Base-by-base conservation (phyloP, 2,888 invertebrate species). In the Clistopyga incitator region DNA sequence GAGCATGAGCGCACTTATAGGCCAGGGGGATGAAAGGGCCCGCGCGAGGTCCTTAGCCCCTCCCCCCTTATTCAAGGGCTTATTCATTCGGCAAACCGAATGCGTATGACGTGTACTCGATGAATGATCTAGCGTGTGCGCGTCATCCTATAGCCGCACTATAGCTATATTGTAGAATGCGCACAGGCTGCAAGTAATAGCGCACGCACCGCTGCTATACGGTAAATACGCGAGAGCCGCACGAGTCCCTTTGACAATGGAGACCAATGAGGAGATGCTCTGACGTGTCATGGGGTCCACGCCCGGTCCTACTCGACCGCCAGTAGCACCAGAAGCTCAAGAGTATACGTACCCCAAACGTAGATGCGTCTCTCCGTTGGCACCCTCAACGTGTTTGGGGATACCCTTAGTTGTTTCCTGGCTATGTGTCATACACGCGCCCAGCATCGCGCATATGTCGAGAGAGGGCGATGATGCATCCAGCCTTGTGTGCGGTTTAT, bases 81-180 rank as follows among this genome's bases (percentile, higher is more conserved):
- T 90, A 89, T 90, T 90, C 90, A 89, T 87, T 88, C 68, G 76
- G 84, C 79, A 77, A 83, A 67, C 84, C 83, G 88, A 89, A 88
- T 89, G 88, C 82, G 86, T 87, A 89, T 90, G 90, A 90, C 90
- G 90, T 89, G 89, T 89, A 88, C 86, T 82, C 83, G 84, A 85
- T 84, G 84, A 87, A 85, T 87, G 85, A 84, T 84, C 82, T 64
- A 54, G 80, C 78, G 71, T 70, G 67, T 64, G 54, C 45, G 65
- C 71, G 61, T 67, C 67, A 72, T 54, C 34, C 50, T 34, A 34
- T 47, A 34, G 18, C 25, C 54, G 3, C 38, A 29, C 61, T 61
- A 61, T 15, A 61, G 29, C 61, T 45, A 61, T 38, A 52, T 54
- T n/a, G 38, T 34, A 47, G 59, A 45, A 67, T 72, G 67, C 72